phyloP scores from a whole-genome alignment of 2,797 vertebrate species.

The Danionella dracula region DNA sequence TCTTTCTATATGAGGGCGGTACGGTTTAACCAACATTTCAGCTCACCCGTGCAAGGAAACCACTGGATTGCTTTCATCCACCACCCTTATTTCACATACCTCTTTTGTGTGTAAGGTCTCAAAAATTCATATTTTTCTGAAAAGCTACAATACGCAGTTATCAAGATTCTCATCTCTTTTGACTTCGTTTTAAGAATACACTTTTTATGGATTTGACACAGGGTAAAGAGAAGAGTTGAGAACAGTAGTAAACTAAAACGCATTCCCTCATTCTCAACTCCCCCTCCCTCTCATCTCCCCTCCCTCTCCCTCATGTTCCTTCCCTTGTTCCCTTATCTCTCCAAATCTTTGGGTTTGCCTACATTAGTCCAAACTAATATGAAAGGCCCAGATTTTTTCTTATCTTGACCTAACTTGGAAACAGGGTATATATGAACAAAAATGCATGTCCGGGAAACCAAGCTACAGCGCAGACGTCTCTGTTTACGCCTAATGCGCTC shows the following conservation, averaged over 20 bases:
- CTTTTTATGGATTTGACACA: slow-evolving; percentile 61
- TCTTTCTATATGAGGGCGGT: slow-evolving; percentile 27
- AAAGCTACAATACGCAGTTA: slow-evolving; percentile 22
- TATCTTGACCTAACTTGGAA: slow-evolving; percentile 93
- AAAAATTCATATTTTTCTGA: slow-evolving; percentile 31
- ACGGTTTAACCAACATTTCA: slow-evolving; percentile 21
- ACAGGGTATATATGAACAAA: slow-evolving; percentile 99
- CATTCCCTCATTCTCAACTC: slow-evolving; percentile 33
- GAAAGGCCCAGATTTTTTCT: slow-evolving; percentile 68
- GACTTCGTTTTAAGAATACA: slow-evolving; percentile 19
- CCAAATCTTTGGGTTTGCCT: slow-evolving; percentile 58
- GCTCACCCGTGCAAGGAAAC: slow-evolving; percentile 49
- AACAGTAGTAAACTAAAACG: slow-evolving; percentile 54
- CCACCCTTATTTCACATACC: slow-evolving; percentile 52
- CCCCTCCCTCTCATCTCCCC: neutral
- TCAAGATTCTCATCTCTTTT: slow-evolving; percentile 17
- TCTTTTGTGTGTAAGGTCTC: slow-evolving; percentile 44
- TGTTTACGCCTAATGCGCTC: slow-evolving; percentile 67
- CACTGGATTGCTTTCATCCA: slow-evolving; percentile 59
- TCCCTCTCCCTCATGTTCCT: slow-evolving; percentile 5
- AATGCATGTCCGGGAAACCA: slow-evolving; percentile 81
- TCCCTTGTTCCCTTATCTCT: slow-evolving; percentile 34
- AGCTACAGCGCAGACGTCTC: slow-evolving; percentile 68
- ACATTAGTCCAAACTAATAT: slow-evolving; percentile 63
- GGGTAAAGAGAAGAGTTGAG: slow-evolving; percentile 70